These are phyloP conservation scores for Lithodes maja DNA, from an alignment of 2,888 invertebrate genomes.

Conservation along the genomic window DNA sequence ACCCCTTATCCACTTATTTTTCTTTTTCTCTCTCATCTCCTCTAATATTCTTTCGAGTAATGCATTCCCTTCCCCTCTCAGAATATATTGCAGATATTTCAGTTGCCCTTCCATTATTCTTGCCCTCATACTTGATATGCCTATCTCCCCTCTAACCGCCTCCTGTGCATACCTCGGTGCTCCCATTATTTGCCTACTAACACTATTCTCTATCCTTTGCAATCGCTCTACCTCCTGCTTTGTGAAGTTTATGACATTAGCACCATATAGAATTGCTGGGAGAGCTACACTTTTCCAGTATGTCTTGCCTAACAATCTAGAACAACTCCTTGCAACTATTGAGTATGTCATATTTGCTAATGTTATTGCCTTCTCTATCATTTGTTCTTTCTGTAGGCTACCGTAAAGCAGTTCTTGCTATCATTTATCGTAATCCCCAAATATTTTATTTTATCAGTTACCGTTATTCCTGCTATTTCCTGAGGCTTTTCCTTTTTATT, in stretches of 20 bases:
- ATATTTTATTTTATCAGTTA: not conserved
- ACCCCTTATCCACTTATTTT: too few species aligned
- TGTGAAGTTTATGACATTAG: not conserved
- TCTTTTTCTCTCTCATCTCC: too few species aligned
- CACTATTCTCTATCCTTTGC: not conserved
- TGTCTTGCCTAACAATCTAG: not conserved
- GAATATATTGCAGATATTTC: too few species aligned
- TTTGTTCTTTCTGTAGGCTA: not conserved
- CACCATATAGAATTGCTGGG: not conserved
- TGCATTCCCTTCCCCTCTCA: too few species aligned
- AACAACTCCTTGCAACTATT: not conserved
- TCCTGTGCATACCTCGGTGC: too few species aligned
- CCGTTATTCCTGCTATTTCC: not conserved
- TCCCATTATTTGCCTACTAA: not conserved
- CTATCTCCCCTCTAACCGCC: too few species aligned
- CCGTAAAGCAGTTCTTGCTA: not conserved
- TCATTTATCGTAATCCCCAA: not conserved
- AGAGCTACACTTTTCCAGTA: not conserved
- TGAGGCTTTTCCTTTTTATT: not conserved
- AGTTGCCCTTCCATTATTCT: too few species aligned
- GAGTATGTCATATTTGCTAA: not conserved
- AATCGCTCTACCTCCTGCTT: not conserved
- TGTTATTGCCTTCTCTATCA: not conserved
- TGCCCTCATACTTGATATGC: too few species aligned
- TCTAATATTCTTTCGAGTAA: too few species aligned